Conservation (phyloP, 2,797 vertebrate genomes). For the Xyrichtys novacula region DNA sequence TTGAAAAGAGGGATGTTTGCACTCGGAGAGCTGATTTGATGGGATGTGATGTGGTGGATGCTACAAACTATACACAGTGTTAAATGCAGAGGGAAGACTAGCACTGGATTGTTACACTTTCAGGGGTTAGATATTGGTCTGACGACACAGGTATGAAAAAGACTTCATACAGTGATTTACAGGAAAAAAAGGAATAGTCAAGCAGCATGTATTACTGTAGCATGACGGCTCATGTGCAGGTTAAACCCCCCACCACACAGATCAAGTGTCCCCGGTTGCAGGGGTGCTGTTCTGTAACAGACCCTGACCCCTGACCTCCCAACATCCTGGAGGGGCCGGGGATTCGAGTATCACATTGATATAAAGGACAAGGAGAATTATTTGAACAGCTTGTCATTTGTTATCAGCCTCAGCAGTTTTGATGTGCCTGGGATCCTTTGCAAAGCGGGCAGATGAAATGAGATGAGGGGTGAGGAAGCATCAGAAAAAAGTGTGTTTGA, state of each 20-base stretch:
- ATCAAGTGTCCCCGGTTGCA: conserved; percentile 24
- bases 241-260: conserved; percentile 13
- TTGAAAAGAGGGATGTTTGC: conserved; percentile 34
- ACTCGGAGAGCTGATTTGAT: conserved; percentile 14
- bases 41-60: background rate
- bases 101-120: conserved; percentile 32
- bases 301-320: conserved; percentile 68
- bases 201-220: conserved; percentile 14
- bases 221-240: background rate
- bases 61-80: background rate
- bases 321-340: conserved; percentile 35
- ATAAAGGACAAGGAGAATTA: conserved; percentile 68
- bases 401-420: conserved; percentile 49
- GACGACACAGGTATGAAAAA: no score
- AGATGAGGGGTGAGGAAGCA: conserved; percentile 28
- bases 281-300: conserved; percentile 51
- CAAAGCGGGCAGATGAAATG: conserved; percentile 4
- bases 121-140: conserved; percentile 19
- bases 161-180: no score
- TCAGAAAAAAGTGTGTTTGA: conserved; percentile 4
- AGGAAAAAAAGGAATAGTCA: no score
- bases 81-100: conserved; percentile 33
- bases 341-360: conserved; percentile 44
- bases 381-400: conserved; percentile 71
- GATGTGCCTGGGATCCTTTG: conserved; percentile 49